phyloP scores from a whole-genome alignment of 2,113 vertebrate genomes.

The Setophaga coronata region DNA sequence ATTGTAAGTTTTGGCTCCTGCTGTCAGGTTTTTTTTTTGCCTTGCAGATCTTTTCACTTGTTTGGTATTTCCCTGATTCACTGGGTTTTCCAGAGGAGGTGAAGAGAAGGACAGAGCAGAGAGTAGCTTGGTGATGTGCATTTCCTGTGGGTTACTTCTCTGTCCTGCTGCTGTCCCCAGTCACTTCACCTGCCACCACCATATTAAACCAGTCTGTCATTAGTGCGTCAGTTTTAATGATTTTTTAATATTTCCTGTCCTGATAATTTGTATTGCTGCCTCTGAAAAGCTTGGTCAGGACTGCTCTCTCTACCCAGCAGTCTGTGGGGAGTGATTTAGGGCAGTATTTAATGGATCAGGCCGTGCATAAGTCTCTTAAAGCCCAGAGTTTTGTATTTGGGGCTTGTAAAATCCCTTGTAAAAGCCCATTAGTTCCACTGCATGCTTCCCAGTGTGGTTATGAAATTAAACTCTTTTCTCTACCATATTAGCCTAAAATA shows the following conservation, averaged over 20 bases:
- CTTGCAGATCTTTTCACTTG: background rate
- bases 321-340: slow-evolving; percentile 16
- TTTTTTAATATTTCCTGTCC: background rate
- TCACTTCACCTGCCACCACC: background rate
- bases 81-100: background rate
- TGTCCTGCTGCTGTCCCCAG: background rate
- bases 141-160: background rate
- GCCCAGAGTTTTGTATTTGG: slow-evolving; percentile 45
- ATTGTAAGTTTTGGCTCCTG: slow-evolving; percentile 3
- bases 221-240: background rate
- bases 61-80: slow-evolving; percentile 5
- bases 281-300: background rate
- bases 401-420: slow-evolving; percentile 57
- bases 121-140: background rate
- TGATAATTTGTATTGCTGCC: background rate
- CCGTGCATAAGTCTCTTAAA: background rate
- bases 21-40: background rate
- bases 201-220: background rate
- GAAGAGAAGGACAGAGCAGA: background rate
- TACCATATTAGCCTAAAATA: slow-evolving; percentile 36
- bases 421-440: slow-evolving; percentile 51
- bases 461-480: slow-evolving; percentile 57
- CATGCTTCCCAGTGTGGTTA: slow-evolving; percentile 37
- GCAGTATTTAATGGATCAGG: slow-evolving; percentile 32
- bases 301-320: background rate